These are phyloP conservation scores for Pardosa pseudoannulata DNA, from an alignment of 2,888 invertebrate genomes.

Conservation along the genomic window DNA sequence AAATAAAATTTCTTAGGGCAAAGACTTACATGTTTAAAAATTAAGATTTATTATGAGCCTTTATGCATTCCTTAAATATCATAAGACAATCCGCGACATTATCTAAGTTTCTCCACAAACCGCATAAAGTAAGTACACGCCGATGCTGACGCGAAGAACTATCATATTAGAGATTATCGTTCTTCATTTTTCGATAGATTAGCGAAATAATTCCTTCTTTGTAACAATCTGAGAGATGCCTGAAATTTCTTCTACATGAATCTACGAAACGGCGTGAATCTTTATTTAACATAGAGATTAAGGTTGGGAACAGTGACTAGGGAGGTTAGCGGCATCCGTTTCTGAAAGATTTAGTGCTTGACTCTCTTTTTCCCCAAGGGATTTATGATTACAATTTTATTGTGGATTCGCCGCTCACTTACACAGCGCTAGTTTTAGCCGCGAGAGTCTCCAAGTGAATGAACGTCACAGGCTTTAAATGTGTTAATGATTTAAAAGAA, in stretches of 20 bases:
- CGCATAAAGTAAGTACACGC: neutral
- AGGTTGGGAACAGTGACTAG: neutral
- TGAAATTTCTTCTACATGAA: neutral
- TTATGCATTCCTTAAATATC: no score
- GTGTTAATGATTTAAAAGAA: slow-evolving; percentile 50
- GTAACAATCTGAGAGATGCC: neutral
- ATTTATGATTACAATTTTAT: slow-evolving; percentile 21
- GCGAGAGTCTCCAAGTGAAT: slow-evolving; percentile 14
- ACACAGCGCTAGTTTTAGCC: neutral
- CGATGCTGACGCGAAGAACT: neutral
- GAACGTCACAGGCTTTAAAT: slow-evolving; percentile 38
- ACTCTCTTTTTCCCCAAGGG: slow-evolving; percentile 9
- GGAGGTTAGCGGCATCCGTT: neutral
- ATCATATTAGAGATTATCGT: neutral
- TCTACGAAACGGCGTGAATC: neutral
- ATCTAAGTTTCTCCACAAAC: neutral
- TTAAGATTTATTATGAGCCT: no score
- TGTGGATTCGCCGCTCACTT: neutral
- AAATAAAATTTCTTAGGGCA: no score
- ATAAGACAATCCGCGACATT: no score
- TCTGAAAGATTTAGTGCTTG: neutral
- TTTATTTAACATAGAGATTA: neutral
- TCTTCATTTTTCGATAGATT: neutral
- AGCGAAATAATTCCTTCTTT: neutral
- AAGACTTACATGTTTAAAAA: no score